A percentile compares a stretch with the other conserved stretches of the same genome.
Evolutionary conservation across 2,797 vertebrate species (phyloP).

Genomic region (Nothura maculosa): DNA sequence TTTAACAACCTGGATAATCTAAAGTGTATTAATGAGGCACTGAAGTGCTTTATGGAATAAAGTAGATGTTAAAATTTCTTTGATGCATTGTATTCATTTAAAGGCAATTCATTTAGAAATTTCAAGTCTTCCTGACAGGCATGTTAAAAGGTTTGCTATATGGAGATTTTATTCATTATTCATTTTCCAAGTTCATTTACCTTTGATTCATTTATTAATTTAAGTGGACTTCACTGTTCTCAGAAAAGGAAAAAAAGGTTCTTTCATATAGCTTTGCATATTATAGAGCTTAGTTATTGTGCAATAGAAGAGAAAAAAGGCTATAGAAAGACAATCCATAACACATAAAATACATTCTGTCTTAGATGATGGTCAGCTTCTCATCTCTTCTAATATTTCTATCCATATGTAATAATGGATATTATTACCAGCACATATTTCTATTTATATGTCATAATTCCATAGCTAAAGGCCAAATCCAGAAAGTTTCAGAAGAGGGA

Average conservation of each 20-base stretch:
- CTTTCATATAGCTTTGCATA: constrained; percentile 5
- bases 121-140: constrained; percentile 16
- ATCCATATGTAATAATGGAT: background rate
- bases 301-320: constrained; percentile 8
- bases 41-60: constrained; percentile 63
- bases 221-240: constrained; percentile 24
- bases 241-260: background rate
- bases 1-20: constrained; percentile 47
- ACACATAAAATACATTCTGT: background rate
- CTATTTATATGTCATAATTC: background rate
- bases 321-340: constrained; percentile 7
- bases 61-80: constrained; percentile 59
- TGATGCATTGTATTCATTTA: constrained; percentile 64
- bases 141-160: constrained; percentile 62
- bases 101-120: constrained; percentile 63
- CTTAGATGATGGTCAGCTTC: background rate
- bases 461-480: background rate
- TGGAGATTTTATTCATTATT: constrained; percentile 67
- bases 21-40: constrained; percentile 65
- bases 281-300: constrained; percentile 1
- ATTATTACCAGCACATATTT: background rate
- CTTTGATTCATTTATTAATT: constrained; percentile 68
- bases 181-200: constrained; percentile 61
- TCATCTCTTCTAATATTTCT: background rate
- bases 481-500: background rate